Evolutionary conservation across 2,113 vertebrate genomes (phyloP).

Genomic region (Podilymbus podiceps): DNA sequence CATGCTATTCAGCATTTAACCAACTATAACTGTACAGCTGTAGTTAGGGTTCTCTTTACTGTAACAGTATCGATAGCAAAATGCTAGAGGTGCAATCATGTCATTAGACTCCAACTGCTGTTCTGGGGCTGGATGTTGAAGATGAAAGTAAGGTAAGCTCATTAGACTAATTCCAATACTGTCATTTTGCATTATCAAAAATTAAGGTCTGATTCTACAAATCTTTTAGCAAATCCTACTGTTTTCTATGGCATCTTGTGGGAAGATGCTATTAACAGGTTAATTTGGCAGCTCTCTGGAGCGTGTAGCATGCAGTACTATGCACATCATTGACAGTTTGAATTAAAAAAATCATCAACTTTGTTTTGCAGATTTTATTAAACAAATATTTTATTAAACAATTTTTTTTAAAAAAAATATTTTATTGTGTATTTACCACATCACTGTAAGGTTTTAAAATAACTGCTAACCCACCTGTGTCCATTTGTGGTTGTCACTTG

Average conservation of each 20-base stretch:
- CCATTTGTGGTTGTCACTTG: slow-evolving; percentile 99
- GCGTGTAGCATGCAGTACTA: neutral
- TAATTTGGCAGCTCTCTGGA: neutral
- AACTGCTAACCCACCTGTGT: slow-evolving; percentile 84
- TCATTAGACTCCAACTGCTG: neutral
- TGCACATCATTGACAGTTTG: neutral
- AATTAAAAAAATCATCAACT: neutral
- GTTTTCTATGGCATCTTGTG: neutral
- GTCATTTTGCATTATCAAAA: neutral
- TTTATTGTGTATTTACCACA: neutral
- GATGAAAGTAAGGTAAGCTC: neutral
- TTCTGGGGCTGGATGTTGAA: neutral
- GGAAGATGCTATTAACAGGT: neutral
- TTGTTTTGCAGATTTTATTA: neutral
- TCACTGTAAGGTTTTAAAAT: neutral
- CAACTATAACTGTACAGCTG: neutral
- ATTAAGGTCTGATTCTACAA: neutral
- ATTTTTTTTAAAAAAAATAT: neutral
- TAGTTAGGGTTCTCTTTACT: neutral
- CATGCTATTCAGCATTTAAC: neutral
- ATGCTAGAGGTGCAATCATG: neutral
- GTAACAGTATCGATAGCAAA: neutral
- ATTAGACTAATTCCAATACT: neutral
- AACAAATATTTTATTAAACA: neutral
- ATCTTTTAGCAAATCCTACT: neutral